Conservation (phyloP, 2,797 vertebrate genomes). For the Lithobates sylvaticus region DNA sequence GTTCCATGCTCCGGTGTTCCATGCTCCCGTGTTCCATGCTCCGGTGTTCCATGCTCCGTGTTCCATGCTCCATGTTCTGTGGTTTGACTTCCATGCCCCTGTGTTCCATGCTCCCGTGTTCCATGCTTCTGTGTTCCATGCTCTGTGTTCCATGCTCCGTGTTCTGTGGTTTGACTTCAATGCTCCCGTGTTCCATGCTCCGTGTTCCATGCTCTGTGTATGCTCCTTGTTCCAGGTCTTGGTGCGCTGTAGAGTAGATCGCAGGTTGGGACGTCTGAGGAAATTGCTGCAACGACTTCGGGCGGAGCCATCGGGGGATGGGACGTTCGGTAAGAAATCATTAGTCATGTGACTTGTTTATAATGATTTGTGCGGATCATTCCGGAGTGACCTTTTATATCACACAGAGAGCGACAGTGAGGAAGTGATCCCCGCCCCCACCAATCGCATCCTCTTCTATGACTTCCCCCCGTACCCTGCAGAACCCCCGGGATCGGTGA, state of each 20-base stretch:
- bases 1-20: too few relatives aligned
- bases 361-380: too few relatives aligned
- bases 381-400: neutral
- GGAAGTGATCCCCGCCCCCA: neutral
- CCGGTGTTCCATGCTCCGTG: too few relatives aligned
- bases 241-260: constrained; percentile 41
- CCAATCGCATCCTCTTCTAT: neutral
- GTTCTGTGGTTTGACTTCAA: too few relatives aligned
- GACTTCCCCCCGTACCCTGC: constrained; percentile 21
- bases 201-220: too few relatives aligned
- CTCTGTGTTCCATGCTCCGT: too few relatives aligned
- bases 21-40: too few relatives aligned
- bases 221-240: constrained; percentile 42
- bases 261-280: constrained; percentile 33
- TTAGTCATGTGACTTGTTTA: neutral
- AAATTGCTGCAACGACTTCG: constrained; percentile 8
- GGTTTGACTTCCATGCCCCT: too few relatives aligned
- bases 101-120: too few relatives aligned
- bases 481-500: constrained; percentile 4
- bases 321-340: constrained; percentile 12
- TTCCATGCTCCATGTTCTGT: too few relatives aligned
- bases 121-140: too few relatives aligned
- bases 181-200: too few relatives aligned
- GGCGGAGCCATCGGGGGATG: neutral
- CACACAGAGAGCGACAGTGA: constrained; percentile 1